These are phyloP conservation scores for Pogonocherus hispidulus DNA, from an alignment of 2,888 invertebrate species.

Conservation along the genomic window DNA sequence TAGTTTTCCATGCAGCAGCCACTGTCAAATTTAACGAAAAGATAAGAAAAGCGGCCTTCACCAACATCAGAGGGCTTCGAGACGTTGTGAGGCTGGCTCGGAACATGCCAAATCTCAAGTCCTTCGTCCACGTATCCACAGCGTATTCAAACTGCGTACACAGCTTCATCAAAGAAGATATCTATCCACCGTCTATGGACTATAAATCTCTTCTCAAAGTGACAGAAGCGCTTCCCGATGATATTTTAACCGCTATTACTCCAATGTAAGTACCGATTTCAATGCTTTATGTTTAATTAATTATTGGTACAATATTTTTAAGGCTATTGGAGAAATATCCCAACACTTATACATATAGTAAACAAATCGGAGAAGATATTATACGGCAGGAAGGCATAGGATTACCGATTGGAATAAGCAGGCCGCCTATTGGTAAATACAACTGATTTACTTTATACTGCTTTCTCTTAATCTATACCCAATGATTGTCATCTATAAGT, in stretches of 20 bases:
- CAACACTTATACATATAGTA: conserved; percentile 93
- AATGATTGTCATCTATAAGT: neutral
- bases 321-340: conserved; percentile 82
- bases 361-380: conserved; percentile 89
- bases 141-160: conserved; percentile 72
- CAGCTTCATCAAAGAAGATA: conserved; percentile 70
- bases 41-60: conserved; percentile 78
- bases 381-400: conserved; percentile 76
- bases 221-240: conserved; percentile 70
- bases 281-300: no score
- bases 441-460: neutral
- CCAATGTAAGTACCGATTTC: conserved; percentile 72
- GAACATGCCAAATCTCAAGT: conserved; percentile 76
- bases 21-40: conserved; percentile 81
- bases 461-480: neutral
- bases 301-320: conserved; percentile 52
- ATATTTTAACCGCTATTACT: conserved; percentile 71
- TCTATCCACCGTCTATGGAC: conserved; percentile 72
- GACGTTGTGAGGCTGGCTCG: conserved; percentile 77
- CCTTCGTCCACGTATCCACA: conserved; percentile 74
- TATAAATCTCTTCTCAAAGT: conserved; percentile 70
- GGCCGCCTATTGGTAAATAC: conserved; percentile 84
- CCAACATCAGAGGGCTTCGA: conserved; percentile 80
- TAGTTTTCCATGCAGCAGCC: conserved; percentile 74
- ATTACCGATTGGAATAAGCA: conserved; percentile 85